Evolutionary conservation across 2,113 vertebrate genomes (phyloP).

Genomic region (Pica pica): DNA sequence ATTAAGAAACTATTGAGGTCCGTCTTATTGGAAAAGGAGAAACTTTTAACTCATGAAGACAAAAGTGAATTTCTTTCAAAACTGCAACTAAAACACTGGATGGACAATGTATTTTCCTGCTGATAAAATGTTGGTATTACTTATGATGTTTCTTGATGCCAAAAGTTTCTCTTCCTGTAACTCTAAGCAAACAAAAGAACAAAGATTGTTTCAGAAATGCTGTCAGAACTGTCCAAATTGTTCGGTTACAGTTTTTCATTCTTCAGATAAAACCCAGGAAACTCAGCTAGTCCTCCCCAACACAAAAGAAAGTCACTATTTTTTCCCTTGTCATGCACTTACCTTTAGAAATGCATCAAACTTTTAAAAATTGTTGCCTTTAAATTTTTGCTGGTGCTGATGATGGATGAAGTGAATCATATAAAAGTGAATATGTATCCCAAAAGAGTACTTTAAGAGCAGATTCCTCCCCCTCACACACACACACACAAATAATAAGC

Average conservation of each 20-base stretch:
- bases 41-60: neutral
- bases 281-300: neutral
- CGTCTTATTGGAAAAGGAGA: neutral
- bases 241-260: neutral
- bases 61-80: neutral
- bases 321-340: neutral
- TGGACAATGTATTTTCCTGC: neutral
- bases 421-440: neutral
- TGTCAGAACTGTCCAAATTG: slow-evolving; percentile 23
- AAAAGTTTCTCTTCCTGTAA: neutral
- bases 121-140: neutral
- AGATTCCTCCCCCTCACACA: neutral
- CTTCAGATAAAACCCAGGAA: neutral
- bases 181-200: neutral
- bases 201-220: neutral
- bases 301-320: neutral
- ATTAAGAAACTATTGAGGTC: neutral
- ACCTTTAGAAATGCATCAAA: neutral
- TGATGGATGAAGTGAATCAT: neutral
- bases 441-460: neutral
- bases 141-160: neutral
- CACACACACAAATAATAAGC: neutral
- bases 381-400: neutral
- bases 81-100: neutral
- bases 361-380: neutral